These are phyloP conservation scores for Octomys mimax DNA, from an alignment of 2,797 vertebrate genomes.

Conservation along the genomic window DNA sequence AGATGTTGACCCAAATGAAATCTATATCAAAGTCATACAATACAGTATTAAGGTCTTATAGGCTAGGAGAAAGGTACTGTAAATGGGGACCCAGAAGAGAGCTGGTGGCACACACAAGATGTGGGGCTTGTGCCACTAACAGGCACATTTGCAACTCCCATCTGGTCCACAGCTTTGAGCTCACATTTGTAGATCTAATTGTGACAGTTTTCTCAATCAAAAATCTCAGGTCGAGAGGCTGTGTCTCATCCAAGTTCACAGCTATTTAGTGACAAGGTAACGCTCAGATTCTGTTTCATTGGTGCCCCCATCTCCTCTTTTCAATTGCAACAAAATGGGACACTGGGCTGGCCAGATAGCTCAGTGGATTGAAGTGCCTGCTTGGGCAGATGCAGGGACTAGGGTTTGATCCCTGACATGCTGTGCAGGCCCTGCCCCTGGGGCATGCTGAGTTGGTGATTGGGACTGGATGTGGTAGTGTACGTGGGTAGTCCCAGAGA, in stretches of 20 bases:
- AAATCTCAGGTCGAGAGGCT: background rate
- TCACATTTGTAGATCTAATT: background rate
- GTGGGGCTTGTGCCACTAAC: accelerated
- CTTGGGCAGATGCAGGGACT: no score
- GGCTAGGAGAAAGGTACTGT: background rate
- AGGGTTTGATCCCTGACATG: no score
- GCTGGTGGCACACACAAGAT: background rate
- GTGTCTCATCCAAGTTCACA: background rate
- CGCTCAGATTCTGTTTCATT: background rate
- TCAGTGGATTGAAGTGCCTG: no score
- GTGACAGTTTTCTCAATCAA: background rate
- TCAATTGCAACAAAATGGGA: background rate
- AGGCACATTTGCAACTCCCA: background rate
- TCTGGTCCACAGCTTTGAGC: background rate
- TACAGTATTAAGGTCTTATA: background rate
- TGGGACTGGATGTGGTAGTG: no score
- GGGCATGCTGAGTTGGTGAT: no score
- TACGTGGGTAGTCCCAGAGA: no score
- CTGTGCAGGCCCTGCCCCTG: no score
- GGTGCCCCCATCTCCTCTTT: background rate
- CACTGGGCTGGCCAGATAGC: no score
- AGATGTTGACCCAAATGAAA: background rate
- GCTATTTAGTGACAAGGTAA: background rate
- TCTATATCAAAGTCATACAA: background rate
- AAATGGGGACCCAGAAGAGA: background rate